Evolutionary conservation across 2,113 vertebrate species (phyloP).

Genomic region (Ailuropoda melanoleuca): DNA sequence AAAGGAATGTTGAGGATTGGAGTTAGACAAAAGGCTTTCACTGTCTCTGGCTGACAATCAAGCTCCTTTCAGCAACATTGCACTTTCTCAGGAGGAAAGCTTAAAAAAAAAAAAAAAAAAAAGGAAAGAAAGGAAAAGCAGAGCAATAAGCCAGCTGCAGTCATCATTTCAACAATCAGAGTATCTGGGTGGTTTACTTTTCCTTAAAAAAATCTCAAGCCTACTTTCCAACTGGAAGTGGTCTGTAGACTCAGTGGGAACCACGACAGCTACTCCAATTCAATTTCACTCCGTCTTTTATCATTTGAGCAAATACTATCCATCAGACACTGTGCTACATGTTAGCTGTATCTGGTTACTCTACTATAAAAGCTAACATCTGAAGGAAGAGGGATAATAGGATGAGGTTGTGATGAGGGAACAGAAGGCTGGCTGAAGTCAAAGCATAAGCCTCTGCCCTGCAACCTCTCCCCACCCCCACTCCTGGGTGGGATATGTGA

Average conservation of each 20-base stretch:
- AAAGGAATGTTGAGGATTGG: background rate
- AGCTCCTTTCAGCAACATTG: constrained; percentile 3
- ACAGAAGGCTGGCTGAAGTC: too few relatives aligned
- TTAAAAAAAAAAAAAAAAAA: background rate
- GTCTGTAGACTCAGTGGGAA: background rate
- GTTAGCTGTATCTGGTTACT: background rate
- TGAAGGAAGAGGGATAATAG: background rate
- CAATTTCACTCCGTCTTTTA: background rate
- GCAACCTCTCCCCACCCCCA: too few relatives aligned
- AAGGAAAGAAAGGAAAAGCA: background rate
- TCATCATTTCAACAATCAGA: background rate
- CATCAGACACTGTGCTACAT: too few relatives aligned
- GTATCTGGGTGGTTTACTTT: background rate
- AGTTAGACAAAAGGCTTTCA: background rate
- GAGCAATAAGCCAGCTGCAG: background rate
- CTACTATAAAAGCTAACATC: background rate
- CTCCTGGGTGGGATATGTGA: too few relatives aligned
- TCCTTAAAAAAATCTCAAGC: background rate
- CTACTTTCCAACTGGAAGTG: background rate
- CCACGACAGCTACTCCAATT: background rate
- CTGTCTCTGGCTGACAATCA: background rate
- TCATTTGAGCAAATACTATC: background rate
- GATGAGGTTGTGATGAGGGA: background rate
- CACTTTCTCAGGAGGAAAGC: background rate
- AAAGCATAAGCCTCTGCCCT: too few relatives aligned